A percentile compares a stretch with the other conserved stretches of the same genome.
phyloP scores from a whole-genome alignment of 2,797 vertebrate genomes.

The Kryptopterus vitreolus region DNA sequence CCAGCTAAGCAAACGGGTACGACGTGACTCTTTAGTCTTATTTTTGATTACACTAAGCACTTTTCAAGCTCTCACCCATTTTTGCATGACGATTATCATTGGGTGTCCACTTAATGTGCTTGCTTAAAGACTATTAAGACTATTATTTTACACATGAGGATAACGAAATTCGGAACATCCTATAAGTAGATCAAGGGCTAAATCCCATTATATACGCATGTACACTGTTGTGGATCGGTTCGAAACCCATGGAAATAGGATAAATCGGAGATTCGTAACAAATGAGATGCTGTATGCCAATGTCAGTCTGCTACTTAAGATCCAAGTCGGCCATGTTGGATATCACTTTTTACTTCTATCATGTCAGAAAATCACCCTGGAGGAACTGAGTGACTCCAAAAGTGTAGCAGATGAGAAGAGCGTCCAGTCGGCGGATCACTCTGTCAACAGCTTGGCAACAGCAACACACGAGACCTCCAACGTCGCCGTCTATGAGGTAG shows the following conservation, averaged over 20 bases:
- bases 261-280: no score
- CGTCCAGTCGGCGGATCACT: conserved; percentile 72
- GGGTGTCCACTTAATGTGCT: no score
- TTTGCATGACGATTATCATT: background rate
- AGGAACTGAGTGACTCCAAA: conserved; percentile 79
- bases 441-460: conserved; percentile 75
- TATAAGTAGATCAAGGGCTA: background rate
- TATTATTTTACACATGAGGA: background rate
- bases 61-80: background rate
- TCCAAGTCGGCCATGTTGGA: background rate
- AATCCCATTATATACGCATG: background rate
- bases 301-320: background rate
- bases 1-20: conserved; percentile 83
- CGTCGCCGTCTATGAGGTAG: conserved; percentile 86
- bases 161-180: background rate
- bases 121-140: no score
- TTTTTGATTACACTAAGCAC: conserved; percentile 8
- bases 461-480: conserved; percentile 84
- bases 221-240: background rate
- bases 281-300: background rate
- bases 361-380: conserved; percentile 84
- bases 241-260: background rate
- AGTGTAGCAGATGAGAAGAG: conserved; percentile 75
- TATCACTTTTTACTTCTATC: background rate
- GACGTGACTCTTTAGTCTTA: conserved; percentile 1